Evolutionary conservation across 2,113 vertebrate species (phyloP), one percentile per base, ranked within the genome.

Genomic region (Typhlomys cinereus): DNA sequence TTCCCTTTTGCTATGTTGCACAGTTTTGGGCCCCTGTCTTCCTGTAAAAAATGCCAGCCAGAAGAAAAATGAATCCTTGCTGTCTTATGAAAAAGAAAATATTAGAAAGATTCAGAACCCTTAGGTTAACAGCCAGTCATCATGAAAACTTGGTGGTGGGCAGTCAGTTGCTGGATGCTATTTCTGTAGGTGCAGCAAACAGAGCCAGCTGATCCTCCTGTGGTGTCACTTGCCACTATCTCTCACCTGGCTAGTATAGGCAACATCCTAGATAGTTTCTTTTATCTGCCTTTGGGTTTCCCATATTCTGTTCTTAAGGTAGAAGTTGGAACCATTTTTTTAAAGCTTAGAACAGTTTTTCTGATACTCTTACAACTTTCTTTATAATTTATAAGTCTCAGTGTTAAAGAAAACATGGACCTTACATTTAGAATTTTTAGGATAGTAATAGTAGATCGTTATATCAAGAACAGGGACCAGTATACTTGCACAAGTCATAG

Each of bases 31-130:
- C 13, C 39, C 50, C n/a, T 84, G 23, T 29, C 17, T n/a, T 92
- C 25, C 1, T 2, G 5, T 79, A 74, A 64, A n/a, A 78, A 87
- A 18, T n/a, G 18, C 44, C 44, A 73, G n/a, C 48, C 76, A 79
- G 57, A 93, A 78, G 29, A 69, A 76, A 81, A 64, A 39, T 14
- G 9, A 91, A 39, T 75, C 41, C 5, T 41, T 46, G 18, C 3
- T 89, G 34, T 89, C 85, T 52, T 86, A n/a, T 57, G 29, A 89
- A 81, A 84, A 46, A 36, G 3, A 64, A 85, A 75, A 39, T 54
- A 18, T 21, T 61, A 48, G 41, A 79, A 83, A 86, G 66, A 61
- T 69, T 20, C 2, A 84, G 20, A 7, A 2, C 36, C 90, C 31
- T 92, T 41, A 75, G 46, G 61, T 41, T 80, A 36, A n/a, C 7